Evolutionary conservation across 2,888 invertebrate species (phyloP), one percentile per base, ranked within the genome.

Genomic region (Flexamia atlantica): DNA sequence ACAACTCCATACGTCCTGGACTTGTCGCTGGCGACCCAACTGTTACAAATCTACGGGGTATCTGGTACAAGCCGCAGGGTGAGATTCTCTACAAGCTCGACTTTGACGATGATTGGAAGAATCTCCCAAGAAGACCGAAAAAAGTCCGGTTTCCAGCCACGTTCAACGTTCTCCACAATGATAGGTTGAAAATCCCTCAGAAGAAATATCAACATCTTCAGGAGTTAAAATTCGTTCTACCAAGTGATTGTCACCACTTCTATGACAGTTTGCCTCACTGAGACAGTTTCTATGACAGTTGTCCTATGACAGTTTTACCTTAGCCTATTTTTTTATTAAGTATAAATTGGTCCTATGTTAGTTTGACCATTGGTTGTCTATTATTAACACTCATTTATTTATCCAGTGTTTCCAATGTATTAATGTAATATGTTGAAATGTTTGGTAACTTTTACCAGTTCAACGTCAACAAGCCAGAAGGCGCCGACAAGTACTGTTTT

Each of bases 1-100:
- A 83, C 42, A 23, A 83, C 14, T 46, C 80, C 0, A 85, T 85
- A 20, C 42, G 83, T 5, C 83, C 83, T 17, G 85, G 85, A 57
- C 57, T 57, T 57, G 20, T 25, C 25, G 57, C 57, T 12, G 57
- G 57, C 20, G 57, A 57, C 12, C 20, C 20, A 23, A 57, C 36
- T 3, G 83, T 85, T 0, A 72, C 72, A 4, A 82, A 85, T 57
- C 42, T 85, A 14, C 50, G 76, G 36, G 12, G 14, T 46, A 42
- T 85, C 0, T 28, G 72, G 40, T 83, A 85, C 80, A 25, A 72
- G 70, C 28, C 79, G 32, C 64, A 80, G 17, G 80, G 81, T 9
- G 30, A 32, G 14, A 84, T 85, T 7, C 14, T 70, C n/a, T 85
- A 85, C 42, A 83, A 83, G 42, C 80, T 85, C 3, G 82, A 82